Conservation (phyloP, 2,888 invertebrate species). For the Miltochrista miniata region DNA sequence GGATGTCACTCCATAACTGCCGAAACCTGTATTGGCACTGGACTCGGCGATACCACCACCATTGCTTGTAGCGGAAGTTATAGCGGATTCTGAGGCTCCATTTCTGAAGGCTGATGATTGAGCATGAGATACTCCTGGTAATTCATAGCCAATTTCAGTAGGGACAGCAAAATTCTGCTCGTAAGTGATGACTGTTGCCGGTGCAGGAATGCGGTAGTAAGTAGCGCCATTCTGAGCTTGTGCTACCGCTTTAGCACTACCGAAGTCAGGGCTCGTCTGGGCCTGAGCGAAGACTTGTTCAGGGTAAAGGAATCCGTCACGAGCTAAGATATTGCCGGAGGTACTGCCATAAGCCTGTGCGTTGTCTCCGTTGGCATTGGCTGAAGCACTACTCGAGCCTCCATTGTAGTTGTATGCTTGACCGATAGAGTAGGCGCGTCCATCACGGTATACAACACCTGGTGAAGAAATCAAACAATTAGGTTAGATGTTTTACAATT, state of each 20-base stretch:
- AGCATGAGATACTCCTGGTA: constrained; percentile 47
- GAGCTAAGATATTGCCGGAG: constrained; percentile 37
- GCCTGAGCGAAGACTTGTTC: constrained; percentile 51
- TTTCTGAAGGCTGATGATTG: constrained; percentile 57
- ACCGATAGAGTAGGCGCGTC: constrained; percentile 61
- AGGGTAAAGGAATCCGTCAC: constrained; percentile 51
- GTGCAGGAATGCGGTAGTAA: constrained; percentile 61
- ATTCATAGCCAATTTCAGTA: constrained; percentile 29
- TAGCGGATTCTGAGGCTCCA: constrained; percentile 52
- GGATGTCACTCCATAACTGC: constrained; percentile 52
- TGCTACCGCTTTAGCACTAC: constrained; percentile 34
- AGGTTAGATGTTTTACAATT: not conserved
- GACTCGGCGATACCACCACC: constrained; percentile 60
- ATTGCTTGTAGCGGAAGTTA: constrained; percentile 52
- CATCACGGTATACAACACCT: constrained; percentile 65
- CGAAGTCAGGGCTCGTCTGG: constrained; percentile 24
- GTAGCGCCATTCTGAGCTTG: constrained; percentile 32
- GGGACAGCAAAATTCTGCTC: constrained; percentile 59
- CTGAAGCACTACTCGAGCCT: constrained; percentile 54
- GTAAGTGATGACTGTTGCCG: constrained; percentile 64
- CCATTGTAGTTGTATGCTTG: constrained; percentile 56
- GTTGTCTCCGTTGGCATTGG: constrained; percentile 46
- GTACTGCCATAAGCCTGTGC: constrained; percentile 36
- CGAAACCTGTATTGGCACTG: constrained; percentile 55
- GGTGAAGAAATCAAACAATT: constrained; percentile 13